Percentiles rank a stretch among this genome's conserved stretches.
Conservation (phyloP, 1,140 invertebrate species). For the Drosophila pallidifrons region DNA sequence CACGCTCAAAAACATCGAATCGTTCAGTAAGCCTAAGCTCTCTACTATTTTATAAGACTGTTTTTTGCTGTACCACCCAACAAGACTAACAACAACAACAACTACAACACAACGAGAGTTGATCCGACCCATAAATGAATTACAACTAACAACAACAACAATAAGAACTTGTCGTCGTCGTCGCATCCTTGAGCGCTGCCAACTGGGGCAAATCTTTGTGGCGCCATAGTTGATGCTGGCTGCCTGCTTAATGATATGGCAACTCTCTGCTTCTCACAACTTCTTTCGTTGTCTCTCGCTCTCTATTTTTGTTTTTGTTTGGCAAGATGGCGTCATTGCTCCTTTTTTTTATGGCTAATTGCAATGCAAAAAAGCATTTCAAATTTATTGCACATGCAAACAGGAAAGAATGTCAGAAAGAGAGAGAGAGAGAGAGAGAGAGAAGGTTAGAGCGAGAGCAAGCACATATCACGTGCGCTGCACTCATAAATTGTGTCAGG, state of each 20-base stretch:
- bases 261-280: conserved; percentile 16
- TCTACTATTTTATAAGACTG: conserved; percentile 16
- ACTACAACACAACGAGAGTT: conserved; percentile 7
- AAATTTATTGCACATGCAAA: conserved; percentile 24
- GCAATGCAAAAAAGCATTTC: conserved; percentile 12
- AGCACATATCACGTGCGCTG: conserved; percentile 50
- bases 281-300: not conserved
- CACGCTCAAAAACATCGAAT: not conserved
- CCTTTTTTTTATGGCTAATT: not conserved
- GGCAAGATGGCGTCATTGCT: conserved; percentile 10
- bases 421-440: not conserved
- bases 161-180: not conserved
- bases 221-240: conserved; percentile 31
- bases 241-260: conserved; percentile 13
- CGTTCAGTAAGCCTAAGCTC: conserved; percentile 24
- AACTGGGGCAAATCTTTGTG: conserved; percentile 31
- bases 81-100: not conserved
- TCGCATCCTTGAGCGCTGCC: conserved; percentile 15
- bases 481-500: conserved; percentile 62
- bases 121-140: conserved; percentile 21
- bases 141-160: not conserved
- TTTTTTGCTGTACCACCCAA: conserved; percentile 33
- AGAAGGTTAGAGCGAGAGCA: conserved; percentile 9
- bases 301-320: conserved; percentile 1
- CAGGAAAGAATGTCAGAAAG: conserved; percentile 36